Percentiles rank a stretch among this genome's conserved stretches.
Conservation (phyloP, 2,797 vertebrate species). For the Otolemur crassicaudatus region DNA sequence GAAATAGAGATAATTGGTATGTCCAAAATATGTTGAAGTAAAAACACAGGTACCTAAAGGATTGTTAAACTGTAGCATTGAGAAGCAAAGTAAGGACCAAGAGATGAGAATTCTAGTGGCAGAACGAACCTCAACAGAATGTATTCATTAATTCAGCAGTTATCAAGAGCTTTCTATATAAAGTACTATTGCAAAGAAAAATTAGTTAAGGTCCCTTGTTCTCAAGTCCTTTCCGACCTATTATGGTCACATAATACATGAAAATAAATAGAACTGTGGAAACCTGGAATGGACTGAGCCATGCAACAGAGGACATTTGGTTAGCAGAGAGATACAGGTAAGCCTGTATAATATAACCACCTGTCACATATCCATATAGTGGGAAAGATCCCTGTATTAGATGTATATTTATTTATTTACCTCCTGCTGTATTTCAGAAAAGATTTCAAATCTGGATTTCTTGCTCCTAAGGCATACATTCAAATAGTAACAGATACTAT, state of each 20-base stretch:
- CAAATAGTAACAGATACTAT: background rate
- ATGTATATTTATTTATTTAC: background rate
- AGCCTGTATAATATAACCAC: background rate
- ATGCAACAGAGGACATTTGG: background rate
- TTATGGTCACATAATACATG: background rate
- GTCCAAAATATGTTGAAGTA: background rate
- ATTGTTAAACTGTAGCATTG: background rate
- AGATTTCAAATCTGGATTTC: background rate
- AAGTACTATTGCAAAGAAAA: background rate
- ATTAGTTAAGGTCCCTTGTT: background rate
- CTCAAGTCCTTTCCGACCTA: background rate
- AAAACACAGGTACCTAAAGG: background rate
- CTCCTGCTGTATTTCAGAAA: constrained; percentile 14
- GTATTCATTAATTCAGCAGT: background rate
- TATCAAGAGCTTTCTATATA: background rate
- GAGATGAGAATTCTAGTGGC: background rate
- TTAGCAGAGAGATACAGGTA: background rate
- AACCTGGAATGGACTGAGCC: background rate
- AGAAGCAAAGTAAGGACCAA: background rate
- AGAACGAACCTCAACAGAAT: background rate
- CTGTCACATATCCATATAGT: background rate
- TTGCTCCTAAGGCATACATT: background rate
- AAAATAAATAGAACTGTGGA: background rate
- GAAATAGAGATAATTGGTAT: constrained; percentile 1
- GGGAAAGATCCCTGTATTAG: background rate